Percentiles rank a stretch among this genome's conserved stretches.
Evolutionary conservation across 2,797 vertebrate species (phyloP).

Genomic region (Botia almorhae): DNA sequence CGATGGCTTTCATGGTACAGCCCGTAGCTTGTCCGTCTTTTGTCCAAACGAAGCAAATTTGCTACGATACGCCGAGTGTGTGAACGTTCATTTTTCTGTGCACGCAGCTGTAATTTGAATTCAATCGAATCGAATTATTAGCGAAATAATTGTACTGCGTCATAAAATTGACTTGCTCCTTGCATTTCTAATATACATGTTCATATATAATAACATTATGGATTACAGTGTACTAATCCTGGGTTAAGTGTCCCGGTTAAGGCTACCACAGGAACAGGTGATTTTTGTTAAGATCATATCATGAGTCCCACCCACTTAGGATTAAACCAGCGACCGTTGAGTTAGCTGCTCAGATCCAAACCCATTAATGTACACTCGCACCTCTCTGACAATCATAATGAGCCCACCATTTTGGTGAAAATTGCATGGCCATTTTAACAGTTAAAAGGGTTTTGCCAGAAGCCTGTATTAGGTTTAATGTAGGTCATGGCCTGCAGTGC

Average conservation of each 20-base stretch:
- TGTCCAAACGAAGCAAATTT: too few relatives aligned
- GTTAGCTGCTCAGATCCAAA: neutral
- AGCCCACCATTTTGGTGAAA: neutral
- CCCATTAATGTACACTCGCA: neutral
- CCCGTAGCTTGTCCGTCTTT: too few relatives aligned
- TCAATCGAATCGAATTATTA: too few relatives aligned
- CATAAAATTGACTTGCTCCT: too few relatives aligned
- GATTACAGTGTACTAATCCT: neutral
- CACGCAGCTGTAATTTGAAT: too few relatives aligned
- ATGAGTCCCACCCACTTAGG: neutral
- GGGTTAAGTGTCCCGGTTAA: neutral
- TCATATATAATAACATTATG: too few relatives aligned
- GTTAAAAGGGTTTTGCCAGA: slow-evolving; percentile 1
- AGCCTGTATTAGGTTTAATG: slow-evolving; percentile 23
- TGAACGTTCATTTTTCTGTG: too few relatives aligned
- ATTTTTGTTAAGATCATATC: neutral
- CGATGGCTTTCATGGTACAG: too few relatives aligned
- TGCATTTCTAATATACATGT: too few relatives aligned
- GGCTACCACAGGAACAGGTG: neutral
- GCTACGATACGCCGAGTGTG: too few relatives aligned
- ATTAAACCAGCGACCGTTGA: too few relatives aligned
- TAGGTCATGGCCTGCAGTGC: neutral
- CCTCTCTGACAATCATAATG: neutral
- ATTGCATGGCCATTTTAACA: neutral
- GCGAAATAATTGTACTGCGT: too few relatives aligned